Percentiles rank a stretch among this genome's conserved stretches.
Conservation (phyloP, 2,113 vertebrate species). For the Pithys albifrons region DNA sequence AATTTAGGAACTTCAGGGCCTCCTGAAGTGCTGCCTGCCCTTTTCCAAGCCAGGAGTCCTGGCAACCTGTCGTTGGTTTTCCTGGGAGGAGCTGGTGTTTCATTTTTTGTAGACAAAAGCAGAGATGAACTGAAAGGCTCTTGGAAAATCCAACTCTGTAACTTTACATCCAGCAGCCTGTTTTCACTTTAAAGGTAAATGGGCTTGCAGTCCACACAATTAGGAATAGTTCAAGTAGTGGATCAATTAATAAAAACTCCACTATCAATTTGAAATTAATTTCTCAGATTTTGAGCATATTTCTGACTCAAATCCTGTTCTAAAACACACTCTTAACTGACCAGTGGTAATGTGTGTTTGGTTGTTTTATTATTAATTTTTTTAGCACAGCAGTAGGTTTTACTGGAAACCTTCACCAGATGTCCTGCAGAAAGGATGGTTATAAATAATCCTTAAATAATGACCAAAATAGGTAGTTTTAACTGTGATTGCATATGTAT, state of each 20-base stretch:
- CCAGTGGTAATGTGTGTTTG: background rate
- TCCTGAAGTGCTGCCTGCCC: background rate
- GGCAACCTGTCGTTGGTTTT: background rate
- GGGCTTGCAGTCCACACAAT: background rate
- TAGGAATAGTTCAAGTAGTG: slow-evolving; percentile 3
- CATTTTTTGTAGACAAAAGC: background rate
- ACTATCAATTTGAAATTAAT: slow-evolving; percentile 19
- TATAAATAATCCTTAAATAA: slow-evolving; percentile 71
- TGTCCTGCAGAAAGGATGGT: slow-evolving; percentile 68
- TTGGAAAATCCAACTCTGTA: background rate
- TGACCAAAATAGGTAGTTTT: slow-evolving; percentile 62
- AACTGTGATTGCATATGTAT: slow-evolving; percentile 9
- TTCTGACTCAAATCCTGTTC: slow-evolving; percentile 26
- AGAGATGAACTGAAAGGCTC: background rate
- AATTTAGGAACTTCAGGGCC: background rate
- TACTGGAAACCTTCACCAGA: slow-evolving; percentile 72
- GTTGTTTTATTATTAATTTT: background rate
- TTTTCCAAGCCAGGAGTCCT: background rate
- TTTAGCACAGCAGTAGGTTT: slow-evolving; percentile 59
- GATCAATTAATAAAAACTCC: slow-evolving; percentile 25
- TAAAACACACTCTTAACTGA: slow-evolving; percentile 54
- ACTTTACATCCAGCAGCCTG: background rate
- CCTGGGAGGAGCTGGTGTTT: background rate
- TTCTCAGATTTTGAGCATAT: slow-evolving; percentile 42
- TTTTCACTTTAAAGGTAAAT: background rate